Base-by-base conservation (phyloP, 2,888 invertebrate genomes). In the Odiellus spinosus region DNA sequence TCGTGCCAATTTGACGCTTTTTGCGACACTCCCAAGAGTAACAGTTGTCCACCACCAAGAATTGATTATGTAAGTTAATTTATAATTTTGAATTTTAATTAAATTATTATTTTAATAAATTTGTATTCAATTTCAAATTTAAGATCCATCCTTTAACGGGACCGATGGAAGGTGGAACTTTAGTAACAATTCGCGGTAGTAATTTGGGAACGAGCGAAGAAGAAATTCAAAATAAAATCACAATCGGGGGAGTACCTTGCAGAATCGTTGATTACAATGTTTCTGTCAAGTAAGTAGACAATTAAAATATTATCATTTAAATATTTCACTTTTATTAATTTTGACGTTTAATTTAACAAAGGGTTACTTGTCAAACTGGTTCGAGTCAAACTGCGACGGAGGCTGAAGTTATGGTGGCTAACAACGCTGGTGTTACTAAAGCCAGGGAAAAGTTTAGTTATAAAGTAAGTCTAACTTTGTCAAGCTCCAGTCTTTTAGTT, bases 181-280 rank as follows among this genome's bases (percentile, higher is more conserved):
- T 87, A 49, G 81, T 98, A 1, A 91, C 90, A 11, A 93, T 98
- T 58, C 86, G 87, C 69, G 96, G 96, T 8, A 87, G 88, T 62
- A 96, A 98, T 71, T 74, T 98, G 45, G 96, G 96, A 0, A 73
- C 91, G 53, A 82, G 82, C 59, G 82, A 86, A 57, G 83, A 82
- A 60, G 95, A 96, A 68, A 88, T 96, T 0, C 76, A 78, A 52
- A 86, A 86, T 35, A 88, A 87, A 72, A 85, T 93, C 55, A 80
- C 80, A 40, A 86, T 95, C 60, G 95, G 91, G 2, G 79, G 82
- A 57, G 80, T 88, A 20, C 79, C 84, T 4, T 96, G 95, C 67
- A 76, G 77, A 48, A 75, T 93, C 46, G 79, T 84, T 5, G 82
- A 83, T 59, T 95, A 95, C 68, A 84, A 88, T 43, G 63, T 67